These are phyloP conservation scores for Decapterus maruadsi DNA, from an alignment of 2,797 vertebrate genomes.

Conservation along the genomic window DNA sequence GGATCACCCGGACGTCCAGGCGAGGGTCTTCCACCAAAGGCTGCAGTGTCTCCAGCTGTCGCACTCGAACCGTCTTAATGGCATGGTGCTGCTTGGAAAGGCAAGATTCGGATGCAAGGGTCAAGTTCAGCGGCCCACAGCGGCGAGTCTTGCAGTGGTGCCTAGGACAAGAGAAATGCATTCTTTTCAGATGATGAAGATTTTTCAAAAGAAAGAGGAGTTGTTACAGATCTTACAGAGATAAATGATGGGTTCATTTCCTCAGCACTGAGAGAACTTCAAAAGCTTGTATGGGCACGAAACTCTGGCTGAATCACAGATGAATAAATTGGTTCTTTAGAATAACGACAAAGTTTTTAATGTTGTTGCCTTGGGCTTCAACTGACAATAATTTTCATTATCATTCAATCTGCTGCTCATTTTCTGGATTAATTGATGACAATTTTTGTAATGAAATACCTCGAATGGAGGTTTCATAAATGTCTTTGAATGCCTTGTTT, in stretches of 20 bases:
- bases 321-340: background rate
- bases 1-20: conserved; percentile 93
- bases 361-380: no score
- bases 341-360: background rate
- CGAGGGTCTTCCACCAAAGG: conserved; percentile 92
- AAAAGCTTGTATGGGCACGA: background rate
- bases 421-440: background rate
- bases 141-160: conserved; percentile 91
- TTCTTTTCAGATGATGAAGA: conserved; percentile 7
- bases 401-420: background rate
- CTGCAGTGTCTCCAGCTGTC: conserved; percentile 92
- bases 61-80: conserved; percentile 94
- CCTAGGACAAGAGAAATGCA: conserved; percentile 48
- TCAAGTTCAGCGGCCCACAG: conserved; percentile 95
- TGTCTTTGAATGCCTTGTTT: background rate
- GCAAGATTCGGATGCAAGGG: conserved; percentile 91
- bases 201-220: background rate
- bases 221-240: background rate
- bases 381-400: background rate
- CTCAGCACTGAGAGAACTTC: background rate
- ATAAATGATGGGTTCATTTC: background rate
- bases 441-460: background rate
- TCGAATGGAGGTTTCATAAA: background rate
- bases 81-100: conserved; percentile 90
- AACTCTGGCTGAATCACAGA: background rate